Conservation (phyloP, 2,113 vertebrate genomes). For the Callipepla squamata region DNA sequence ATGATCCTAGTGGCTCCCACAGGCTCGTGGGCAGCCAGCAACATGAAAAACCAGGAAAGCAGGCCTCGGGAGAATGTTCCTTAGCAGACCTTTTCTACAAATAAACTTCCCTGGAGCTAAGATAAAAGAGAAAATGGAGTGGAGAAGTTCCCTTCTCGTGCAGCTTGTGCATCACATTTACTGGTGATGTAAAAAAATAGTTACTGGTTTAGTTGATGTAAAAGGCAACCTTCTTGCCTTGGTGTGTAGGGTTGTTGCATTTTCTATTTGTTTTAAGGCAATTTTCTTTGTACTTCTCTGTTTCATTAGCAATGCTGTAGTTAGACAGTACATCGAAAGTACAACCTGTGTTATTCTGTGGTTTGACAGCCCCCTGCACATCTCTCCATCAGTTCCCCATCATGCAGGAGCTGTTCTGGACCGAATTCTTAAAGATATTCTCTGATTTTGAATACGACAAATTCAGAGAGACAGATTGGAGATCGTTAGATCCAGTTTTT, state of each 20-base stretch:
- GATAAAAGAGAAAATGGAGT: neutral
- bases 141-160: neutral
- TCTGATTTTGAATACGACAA: neutral
- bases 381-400: neutral
- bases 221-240: neutral
- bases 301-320: constrained; percentile 9
- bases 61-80: neutral
- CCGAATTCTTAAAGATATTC: neutral
- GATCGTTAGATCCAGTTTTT: neutral
- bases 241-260: neutral
- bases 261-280: neutral
- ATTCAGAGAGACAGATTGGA: neutral
- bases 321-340: neutral
- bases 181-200: constrained; percentile 1
- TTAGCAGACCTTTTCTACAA: constrained; percentile 36
- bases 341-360: neutral
- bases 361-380: neutral
- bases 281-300: neutral
- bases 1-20: constrained; percentile 26
- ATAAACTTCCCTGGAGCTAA: constrained; percentile 33
- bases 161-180: neutral
- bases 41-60: constrained; percentile 24
- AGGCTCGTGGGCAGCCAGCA: constrained; percentile 36
- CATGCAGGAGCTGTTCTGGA: neutral
- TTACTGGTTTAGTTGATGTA: neutral